Base-by-base conservation (phyloP, 2,797 vertebrate species). In the Enteromius afrohamiltoni region DNA sequence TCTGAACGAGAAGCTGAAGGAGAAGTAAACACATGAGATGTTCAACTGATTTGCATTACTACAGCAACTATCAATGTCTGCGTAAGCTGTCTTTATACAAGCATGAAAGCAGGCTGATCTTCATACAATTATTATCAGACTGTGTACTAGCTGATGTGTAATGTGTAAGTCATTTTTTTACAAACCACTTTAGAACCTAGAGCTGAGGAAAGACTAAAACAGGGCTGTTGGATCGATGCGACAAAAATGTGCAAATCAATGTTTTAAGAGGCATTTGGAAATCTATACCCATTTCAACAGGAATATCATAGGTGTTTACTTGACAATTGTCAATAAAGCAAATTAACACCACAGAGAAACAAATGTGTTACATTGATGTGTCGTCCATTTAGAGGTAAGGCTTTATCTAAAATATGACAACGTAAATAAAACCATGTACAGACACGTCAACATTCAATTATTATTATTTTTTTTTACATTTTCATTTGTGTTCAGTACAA, bases 371-470 rank as follows among this genome's bases (percentile, higher is more conserved):
- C 78, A 6, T 19, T 78, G 71, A 82, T 84, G 82, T 58, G 85
- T 29, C 79, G 84, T 88, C 89, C 87, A 87, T 91, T 90, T 81
- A 88, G 82, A 83, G 89, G 87, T 93, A 94, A 94, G 92, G 93
- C 92, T 91, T 92, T 74, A 81, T 91, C 86, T 89, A 90, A 87
- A 88, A 89, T 58, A 45, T 80, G 86, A 88, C 51, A 37, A 29
- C 26, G 49, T 58, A 83, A 77, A 86, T 58, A 78, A 82, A 83
- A 42, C 17, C 77, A 58, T 55, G 34, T 40, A 77, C 69, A 31
- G 53, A 90, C 77, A 88, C 14, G 80, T 86, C 49, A 71, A 86
- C 82, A 75, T 83, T 80, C 71, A 47, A 42, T 58, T 31, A 70
- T 42, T 31, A 42, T 58, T 31, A 70, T 42, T 31, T 76, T 86